A percentile compares a stretch with the other conserved stretches of the same genome.
These are phyloP conservation scores for Ranitomeya imitator DNA, from an alignment of 2,113 vertebrate genomes.

Conservation along the genomic window DNA sequence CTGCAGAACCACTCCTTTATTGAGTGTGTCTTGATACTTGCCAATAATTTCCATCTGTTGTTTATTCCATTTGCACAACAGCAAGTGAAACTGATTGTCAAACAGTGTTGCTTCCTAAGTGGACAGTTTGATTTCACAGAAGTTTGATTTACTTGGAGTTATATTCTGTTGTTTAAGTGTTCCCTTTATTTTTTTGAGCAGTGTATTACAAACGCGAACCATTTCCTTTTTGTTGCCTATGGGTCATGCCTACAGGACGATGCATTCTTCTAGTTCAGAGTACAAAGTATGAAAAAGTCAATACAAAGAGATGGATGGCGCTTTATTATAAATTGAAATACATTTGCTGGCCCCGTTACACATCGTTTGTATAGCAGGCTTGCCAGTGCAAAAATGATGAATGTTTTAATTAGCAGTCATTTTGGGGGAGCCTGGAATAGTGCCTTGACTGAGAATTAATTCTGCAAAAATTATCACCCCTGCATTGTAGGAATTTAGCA, in stretches of 20 bases:
- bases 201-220: too few relatives aligned
- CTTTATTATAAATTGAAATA: not conserved
- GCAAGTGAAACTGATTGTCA: too few relatives aligned
- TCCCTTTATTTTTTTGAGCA: too few relatives aligned
- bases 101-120: too few relatives aligned
- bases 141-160: too few relatives aligned
- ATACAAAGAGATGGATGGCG: not conserved
- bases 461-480: not conserved
- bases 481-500: not conserved
- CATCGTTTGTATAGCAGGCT: not conserved
- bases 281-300: not conserved
- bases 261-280: not conserved
- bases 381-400: slow-evolving; percentile 21
- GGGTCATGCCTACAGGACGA: not conserved
- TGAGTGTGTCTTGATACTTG: too few relatives aligned
- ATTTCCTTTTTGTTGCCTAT: too few relatives aligned
- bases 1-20: too few relatives aligned
- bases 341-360: not conserved
- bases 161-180: too few relatives aligned
- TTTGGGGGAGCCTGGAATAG: slow-evolving; percentile 1
- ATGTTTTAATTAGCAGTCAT: slow-evolving; percentile 40
- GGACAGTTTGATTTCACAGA: too few relatives aligned
- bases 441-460: not conserved
- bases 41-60: too few relatives aligned
- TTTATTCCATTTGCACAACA: too few relatives aligned